A percentile compares a stretch with the other conserved stretches of the same genome.
Evolutionary conservation across 2,113 vertebrate species (phyloP).

Genomic region (Chinchilla lanigera): DNA sequence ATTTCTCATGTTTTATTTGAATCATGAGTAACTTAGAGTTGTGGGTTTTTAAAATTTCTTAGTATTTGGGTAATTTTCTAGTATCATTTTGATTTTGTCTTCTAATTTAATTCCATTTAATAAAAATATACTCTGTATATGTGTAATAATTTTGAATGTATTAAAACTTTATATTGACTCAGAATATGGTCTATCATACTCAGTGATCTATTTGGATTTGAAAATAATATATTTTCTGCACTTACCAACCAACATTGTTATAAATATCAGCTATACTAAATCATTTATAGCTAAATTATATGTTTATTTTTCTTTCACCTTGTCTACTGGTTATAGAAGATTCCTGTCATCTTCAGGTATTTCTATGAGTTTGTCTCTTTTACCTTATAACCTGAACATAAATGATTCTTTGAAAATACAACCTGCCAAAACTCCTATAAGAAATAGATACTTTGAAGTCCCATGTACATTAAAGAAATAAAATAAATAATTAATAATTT

Average conservation of each 20-base stretch:
- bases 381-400: not conserved
- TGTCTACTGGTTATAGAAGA: not conserved
- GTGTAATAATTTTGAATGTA: not conserved
- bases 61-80: not conserved
- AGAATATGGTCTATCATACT: not conserved
- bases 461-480: not conserved
- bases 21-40: not conserved
- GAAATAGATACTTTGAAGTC: not conserved
- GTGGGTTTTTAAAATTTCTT: not conserved
- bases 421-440: not conserved
- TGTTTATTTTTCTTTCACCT: not conserved
- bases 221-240: not conserved
- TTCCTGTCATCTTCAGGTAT: not conserved
- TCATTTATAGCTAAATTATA: not conserved
- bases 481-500: not conserved
- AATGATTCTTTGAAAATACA: not conserved
- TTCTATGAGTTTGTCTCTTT: not conserved
- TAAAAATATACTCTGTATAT: not conserved
- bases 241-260: not conserved
- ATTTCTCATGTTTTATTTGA: not conserved
- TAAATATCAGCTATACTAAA: not conserved
- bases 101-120: not conserved
- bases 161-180: not conserved
- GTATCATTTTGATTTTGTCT: not conserved
- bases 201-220: not conserved